A percentile compares a stretch with the other conserved stretches of the same genome.
phyloP scores from a whole-genome alignment of 2,113 vertebrate genomes.

The Pituophis catenifer region DNA sequence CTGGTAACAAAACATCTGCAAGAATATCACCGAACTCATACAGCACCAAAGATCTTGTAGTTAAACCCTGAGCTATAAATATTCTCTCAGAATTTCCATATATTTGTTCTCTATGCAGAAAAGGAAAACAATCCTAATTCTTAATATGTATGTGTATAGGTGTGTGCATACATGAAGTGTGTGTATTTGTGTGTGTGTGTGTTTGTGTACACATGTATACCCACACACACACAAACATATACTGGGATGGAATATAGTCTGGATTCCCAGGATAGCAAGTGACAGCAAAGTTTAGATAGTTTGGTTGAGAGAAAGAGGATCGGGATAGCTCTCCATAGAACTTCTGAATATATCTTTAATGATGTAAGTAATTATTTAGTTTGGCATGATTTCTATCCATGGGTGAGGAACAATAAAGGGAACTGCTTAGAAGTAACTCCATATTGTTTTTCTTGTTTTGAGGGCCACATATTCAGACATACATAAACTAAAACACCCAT shows the following conservation, averaged over 20 bases:
- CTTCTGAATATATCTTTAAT: not conserved
- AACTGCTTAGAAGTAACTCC: not conserved
- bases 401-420: not conserved
- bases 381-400: not conserved
- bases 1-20: not conserved
- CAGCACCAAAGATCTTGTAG: not conserved
- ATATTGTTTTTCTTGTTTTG: not conserved
- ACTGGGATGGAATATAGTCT: not conserved
- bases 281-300: not conserved
- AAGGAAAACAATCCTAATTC: not conserved
- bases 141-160: not conserved
- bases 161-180: not conserved
- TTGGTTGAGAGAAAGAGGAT: not conserved
- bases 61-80: not conserved
- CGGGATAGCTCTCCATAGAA: not conserved
- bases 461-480: not conserved
- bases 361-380: not conserved
- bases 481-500: not conserved
- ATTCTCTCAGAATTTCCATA: not conserved
- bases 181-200: not conserved
- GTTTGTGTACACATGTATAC: not conserved
- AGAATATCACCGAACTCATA: not conserved
- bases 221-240: not conserved
- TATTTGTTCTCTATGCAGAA: not conserved
- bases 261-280: not conserved